Percentiles rank a stretch among this genome's conserved stretches.
Conservation (phyloP, 2,888 invertebrate species). For the Aphrophora alni region DNA sequence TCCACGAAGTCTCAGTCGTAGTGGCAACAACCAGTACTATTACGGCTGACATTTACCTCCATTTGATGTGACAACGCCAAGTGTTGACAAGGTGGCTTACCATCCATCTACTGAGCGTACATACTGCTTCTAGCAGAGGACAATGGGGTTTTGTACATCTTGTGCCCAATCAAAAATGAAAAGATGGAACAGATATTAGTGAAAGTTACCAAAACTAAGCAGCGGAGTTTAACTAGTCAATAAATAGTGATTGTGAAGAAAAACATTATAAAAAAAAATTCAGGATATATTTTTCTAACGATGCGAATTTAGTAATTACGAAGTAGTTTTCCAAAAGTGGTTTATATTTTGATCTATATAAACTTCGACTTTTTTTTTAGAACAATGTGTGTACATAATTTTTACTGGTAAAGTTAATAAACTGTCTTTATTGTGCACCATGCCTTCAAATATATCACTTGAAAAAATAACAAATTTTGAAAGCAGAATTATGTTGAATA, state of each 20-base stretch:
- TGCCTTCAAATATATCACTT: neutral
- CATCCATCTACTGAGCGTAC: slow-evolving; percentile 63
- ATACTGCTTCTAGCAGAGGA: slow-evolving; percentile 63
- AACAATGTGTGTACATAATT: neutral
- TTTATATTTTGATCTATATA: neutral
- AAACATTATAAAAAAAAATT: neutral
- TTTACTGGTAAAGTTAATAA: neutral
- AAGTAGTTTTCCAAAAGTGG: neutral
- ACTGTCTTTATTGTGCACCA: neutral
- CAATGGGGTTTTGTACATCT: slow-evolving; percentile 19
- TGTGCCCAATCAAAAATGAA: slow-evolving; percentile 6
- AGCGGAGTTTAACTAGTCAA: neutral
- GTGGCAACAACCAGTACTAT: slow-evolving; percentile 72
- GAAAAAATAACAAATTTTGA: neutral
- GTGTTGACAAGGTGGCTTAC: slow-evolving; percentile 55
- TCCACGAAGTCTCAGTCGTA: slow-evolving; percentile 69
- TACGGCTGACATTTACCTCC: slow-evolving; percentile 71
- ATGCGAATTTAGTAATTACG: neutral
- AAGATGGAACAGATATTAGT: slow-evolving; percentile 1
- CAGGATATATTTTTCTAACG: slow-evolving; percentile 4
- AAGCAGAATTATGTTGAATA: neutral
- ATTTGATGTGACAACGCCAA: slow-evolving; percentile 9
- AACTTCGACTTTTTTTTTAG: neutral
- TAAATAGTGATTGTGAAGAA: neutral
- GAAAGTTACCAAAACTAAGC: neutral